These are phyloP conservation scores for Caiman crocodilus DNA, from an alignment of 2,797 vertebrate species.

Conservation along the genomic window DNA sequence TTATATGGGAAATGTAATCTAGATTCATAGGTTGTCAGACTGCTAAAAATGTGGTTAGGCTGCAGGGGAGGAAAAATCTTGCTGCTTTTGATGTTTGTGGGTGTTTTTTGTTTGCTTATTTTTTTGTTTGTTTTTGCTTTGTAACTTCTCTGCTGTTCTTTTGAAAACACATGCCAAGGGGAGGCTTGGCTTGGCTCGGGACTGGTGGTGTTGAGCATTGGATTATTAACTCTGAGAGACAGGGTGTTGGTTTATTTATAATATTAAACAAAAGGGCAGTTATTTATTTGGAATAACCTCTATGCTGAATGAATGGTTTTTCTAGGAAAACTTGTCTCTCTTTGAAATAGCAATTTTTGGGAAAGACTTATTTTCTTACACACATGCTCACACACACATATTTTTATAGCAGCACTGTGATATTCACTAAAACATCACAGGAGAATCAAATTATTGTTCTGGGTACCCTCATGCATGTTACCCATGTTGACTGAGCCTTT, in stretches of 20 bases:
- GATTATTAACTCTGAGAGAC: background rate
- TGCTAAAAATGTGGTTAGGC: background rate
- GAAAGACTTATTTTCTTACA: background rate
- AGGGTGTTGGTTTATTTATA: background rate
- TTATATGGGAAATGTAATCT: background rate
- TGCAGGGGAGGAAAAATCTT: background rate
- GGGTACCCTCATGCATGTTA: no score
- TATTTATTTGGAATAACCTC: background rate
- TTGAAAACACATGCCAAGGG: background rate
- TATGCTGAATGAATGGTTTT: background rate
- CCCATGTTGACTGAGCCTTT: no score
- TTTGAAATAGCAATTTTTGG: background rate
- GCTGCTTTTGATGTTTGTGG: background rate
- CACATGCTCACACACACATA: background rate
- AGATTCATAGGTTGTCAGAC: no score
- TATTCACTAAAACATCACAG: no score
- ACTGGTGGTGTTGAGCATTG: background rate
- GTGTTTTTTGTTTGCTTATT: no score
- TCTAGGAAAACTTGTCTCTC: background rate
- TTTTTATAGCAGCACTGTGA: background rate
- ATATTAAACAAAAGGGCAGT: fast-evolving
- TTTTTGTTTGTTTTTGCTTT: no score
- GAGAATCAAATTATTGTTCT: no score
- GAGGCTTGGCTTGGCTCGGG: background rate
- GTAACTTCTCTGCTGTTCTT: background rate